Percentiles rank a stretch among this genome's conserved stretches.
Conservation (phyloP, 2,797 vertebrate genomes). For the Lepus townsendii region DNA sequence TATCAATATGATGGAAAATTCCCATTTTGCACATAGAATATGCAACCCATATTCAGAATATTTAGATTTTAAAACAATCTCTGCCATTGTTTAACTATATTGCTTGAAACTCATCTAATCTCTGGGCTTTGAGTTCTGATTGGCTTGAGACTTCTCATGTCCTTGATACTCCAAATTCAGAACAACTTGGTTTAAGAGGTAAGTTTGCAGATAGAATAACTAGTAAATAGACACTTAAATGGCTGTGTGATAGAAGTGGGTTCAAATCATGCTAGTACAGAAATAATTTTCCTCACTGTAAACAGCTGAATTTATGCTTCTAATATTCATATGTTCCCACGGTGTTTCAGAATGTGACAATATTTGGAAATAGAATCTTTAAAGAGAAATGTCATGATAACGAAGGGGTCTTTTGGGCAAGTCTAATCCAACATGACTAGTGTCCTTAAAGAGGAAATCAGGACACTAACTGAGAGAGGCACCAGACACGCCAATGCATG, state of each 20-base stretch:
- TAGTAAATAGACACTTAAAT: not conserved
- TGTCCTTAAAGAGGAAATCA: not conserved
- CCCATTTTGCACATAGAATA: not conserved
- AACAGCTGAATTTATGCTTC: not conserved
- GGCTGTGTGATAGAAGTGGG: not conserved
- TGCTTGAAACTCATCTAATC: not conserved
- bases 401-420: not conserved
- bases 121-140: not conserved
- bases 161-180: not conserved
- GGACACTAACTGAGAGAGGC: not conserved
- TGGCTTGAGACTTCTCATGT: not conserved
- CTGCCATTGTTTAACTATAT: not conserved
- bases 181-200: not conserved
- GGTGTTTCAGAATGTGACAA: not conserved
- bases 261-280: not conserved
- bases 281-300: constrained; percentile 24
- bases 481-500: not conserved
- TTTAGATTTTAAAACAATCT: not conserved
- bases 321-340: not conserved
- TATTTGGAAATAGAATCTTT: not conserved
- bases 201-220: not conserved
- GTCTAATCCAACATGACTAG: not conserved
- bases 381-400: not conserved
- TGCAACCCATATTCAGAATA: not conserved
- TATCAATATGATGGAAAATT: not conserved